A percentile compares a stretch with the other conserved stretches of the same genome.
These are phyloP conservation scores for Conchocele bisecta DNA, from an alignment of 2,888 invertebrate species.

Conservation along the genomic window DNA sequence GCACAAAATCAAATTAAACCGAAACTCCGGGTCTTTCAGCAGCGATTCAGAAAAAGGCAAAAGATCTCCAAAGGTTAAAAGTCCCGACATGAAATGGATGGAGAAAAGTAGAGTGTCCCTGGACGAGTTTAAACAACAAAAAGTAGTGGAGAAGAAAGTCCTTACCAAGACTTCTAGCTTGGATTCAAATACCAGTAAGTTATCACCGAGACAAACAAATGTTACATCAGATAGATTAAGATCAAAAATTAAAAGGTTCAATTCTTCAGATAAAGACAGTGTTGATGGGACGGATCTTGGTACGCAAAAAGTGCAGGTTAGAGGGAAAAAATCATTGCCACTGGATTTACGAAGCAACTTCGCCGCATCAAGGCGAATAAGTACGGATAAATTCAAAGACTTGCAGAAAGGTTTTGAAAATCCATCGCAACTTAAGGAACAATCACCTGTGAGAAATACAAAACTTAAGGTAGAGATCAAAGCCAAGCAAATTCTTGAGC, in stretches of 20 bases:
- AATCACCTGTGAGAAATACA: background rate
- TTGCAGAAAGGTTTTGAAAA: slow-evolving; percentile 57
- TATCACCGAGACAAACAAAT: too few species aligned
- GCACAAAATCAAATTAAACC: slow-evolving; percentile 13
- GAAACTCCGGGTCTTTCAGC: slow-evolving; percentile 27
- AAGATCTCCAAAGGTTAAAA: slow-evolving; percentile 29
- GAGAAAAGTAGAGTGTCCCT: slow-evolving; percentile 46
- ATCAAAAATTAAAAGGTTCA: too few species aligned
- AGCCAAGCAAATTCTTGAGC: slow-evolving; percentile 29
- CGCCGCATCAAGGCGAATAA: slow-evolving; percentile 38
- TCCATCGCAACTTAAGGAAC: background rate
- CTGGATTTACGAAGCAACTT: slow-evolving; percentile 12
- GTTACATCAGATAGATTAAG: too few species aligned
- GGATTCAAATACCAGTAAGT: too few species aligned
- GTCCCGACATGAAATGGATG: slow-evolving; percentile 29
- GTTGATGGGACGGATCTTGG: too few species aligned
- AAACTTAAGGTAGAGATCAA: background rate
- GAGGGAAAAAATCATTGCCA: background rate
- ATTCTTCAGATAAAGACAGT: too few species aligned
- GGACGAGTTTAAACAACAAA: slow-evolving; percentile 42
- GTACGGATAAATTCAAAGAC: slow-evolving; percentile 46
- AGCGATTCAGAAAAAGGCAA: slow-evolving; percentile 40
- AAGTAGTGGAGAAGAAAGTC: too few species aligned
- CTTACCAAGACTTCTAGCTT: too few species aligned
- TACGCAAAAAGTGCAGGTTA: background rate